A percentile compares a stretch with the other conserved stretches of the same genome.
These are phyloP conservation scores for Carettochelys insculpta DNA, from an alignment of 2,113 vertebrate species.

Conservation along the genomic window DNA sequence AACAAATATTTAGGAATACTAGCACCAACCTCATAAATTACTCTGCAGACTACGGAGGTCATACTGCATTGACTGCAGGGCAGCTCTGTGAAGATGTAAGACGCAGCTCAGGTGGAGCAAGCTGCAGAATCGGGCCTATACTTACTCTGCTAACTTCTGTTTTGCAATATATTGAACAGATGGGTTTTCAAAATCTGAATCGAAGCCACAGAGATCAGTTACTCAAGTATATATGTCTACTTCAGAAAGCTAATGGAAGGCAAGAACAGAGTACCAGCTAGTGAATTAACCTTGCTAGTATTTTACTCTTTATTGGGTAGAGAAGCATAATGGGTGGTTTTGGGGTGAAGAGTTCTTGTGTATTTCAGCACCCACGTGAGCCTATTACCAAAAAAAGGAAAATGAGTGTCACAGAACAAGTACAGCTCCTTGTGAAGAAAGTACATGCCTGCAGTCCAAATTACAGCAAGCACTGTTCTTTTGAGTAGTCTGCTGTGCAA, in stretches of 20 bases:
- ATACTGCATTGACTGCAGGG: background rate
- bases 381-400: background rate
- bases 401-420: background rate
- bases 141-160: background rate
- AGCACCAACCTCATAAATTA: rapidly evolving
- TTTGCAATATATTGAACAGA: background rate
- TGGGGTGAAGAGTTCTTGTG: background rate
- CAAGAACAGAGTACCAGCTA: background rate
- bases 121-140: background rate
- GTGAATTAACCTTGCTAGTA: background rate
- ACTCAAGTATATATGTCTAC: background rate
- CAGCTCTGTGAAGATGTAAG: background rate
- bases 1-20: background rate
- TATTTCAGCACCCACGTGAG: background rate
- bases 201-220: background rate
- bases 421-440: background rate
- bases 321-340: background rate
- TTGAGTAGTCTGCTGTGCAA: background rate
- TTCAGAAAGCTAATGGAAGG: background rate
- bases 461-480: background rate
- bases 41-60: background rate
- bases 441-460: background rate
- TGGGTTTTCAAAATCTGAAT: background rate
- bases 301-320: background rate
- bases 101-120: background rate